phyloP scores from a whole-genome alignment of 2,113 vertebrate species.

The Aphyosemion australe region DNA sequence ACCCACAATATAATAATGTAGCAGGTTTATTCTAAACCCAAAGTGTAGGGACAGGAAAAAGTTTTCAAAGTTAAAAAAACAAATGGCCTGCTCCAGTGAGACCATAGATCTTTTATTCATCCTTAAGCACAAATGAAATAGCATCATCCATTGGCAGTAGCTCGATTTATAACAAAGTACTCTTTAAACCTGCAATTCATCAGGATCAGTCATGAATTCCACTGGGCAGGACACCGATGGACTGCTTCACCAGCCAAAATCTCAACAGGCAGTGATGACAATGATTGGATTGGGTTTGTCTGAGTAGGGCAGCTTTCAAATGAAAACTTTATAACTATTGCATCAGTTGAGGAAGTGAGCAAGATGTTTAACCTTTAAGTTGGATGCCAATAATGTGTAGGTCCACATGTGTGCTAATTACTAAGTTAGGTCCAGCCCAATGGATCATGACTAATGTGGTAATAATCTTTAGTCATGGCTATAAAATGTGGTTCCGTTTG shows the following conservation, averaged over 20 bases:
- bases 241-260: conserved; percentile 19
- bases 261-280: conserved; percentile 28
- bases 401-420: not conserved
- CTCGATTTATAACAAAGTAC: conserved; percentile 1
- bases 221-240: conserved; percentile 25
- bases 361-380: conserved; percentile 17
- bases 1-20: not conserved
- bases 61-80: conserved; percentile 8
- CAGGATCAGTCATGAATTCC: conserved; percentile 32
- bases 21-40: not conserved
- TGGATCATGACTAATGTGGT: not conserved
- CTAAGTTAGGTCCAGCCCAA: not conserved
- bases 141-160: conserved; percentile 3
- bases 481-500: no score
- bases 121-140: not conserved
- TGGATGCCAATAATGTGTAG: conserved; percentile 1
- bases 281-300: conserved; percentile 36
- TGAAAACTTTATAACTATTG: conserved; percentile 3
- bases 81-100: conserved; percentile 6
- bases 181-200: conserved; percentile 44
- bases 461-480: not conserved
- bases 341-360: conserved; percentile 16
- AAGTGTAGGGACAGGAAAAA: not conserved
- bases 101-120: conserved; percentile 5
- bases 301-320: conserved; percentile 21